phyloP scores from a whole-genome alignment of 2,113 vertebrate species.

The Rafetus swinhoei region DNA sequence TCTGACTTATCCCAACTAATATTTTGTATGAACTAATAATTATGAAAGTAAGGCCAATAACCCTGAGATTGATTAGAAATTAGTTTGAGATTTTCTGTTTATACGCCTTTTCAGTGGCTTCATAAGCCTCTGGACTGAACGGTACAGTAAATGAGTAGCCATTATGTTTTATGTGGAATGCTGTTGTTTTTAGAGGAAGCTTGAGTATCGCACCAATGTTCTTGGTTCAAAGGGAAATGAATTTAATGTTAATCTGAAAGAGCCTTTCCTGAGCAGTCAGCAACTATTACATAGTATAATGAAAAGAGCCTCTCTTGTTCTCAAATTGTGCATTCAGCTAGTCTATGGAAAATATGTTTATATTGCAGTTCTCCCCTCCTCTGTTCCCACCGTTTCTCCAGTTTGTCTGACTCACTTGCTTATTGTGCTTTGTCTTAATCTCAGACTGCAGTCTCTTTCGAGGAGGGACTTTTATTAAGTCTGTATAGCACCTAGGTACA shows the following conservation, averaged over 20 bases:
- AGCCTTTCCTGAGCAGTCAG: not conserved
- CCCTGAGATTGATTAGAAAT: not conserved
- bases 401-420: too few relatives aligned
- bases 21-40: not conserved
- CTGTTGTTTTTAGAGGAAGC: not conserved
- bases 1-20: not conserved
- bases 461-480: not conserved
- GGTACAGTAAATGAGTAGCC: not conserved
- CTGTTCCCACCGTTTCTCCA: not conserved
- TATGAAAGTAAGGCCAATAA: not conserved
- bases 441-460: not conserved
- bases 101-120: accelerated
- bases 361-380: not conserved
- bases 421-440: not conserved
- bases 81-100: not conserved
- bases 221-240: not conserved
- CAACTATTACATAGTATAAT: not conserved
- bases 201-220: not conserved
- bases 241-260: not conserved
- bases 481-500: not conserved
- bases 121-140: not conserved
- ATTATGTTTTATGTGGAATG: not conserved
- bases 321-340: not conserved
- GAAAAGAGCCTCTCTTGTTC: not conserved
- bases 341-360: accelerated